A percentile compares a stretch with the other conserved stretches of the same genome.
Evolutionary conservation across 2,113 vertebrate genomes (phyloP).

Genomic region (Progne subis): DNA sequence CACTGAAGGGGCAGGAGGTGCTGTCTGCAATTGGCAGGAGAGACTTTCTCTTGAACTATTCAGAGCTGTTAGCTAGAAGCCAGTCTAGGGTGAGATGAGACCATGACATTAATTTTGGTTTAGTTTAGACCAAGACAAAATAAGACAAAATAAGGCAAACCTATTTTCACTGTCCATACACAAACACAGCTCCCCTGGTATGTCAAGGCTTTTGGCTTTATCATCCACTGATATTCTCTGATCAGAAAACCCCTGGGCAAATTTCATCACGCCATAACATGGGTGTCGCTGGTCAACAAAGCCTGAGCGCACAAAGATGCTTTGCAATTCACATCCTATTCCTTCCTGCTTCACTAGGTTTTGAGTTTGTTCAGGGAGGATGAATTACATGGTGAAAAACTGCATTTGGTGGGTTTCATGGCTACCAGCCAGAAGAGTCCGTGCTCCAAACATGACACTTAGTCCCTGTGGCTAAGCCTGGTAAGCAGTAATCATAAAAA

Average conservation of each 20-base stretch:
- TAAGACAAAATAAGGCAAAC: not conserved
- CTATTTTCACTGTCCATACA: not conserved
- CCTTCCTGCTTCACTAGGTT: not conserved
- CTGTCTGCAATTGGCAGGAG: not conserved
- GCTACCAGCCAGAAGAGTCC: not conserved
- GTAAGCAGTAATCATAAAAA: not conserved
- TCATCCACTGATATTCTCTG: not conserved
- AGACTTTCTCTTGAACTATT: not conserved
- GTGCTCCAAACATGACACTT: not conserved
- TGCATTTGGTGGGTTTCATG: not conserved
- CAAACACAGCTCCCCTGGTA: not conserved
- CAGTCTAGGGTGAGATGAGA: not conserved
- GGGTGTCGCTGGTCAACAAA: rapidly evolving
- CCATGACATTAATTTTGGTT: not conserved
- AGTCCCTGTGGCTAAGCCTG: not conserved
- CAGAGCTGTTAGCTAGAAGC: not conserved
- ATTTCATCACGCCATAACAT: not conserved
- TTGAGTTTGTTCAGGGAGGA: not conserved
- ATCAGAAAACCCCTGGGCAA: not conserved
- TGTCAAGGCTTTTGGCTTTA: not conserved
- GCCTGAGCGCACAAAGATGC: not conserved
- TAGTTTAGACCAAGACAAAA: not conserved
- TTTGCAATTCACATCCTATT: not conserved
- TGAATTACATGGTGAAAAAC: not conserved
- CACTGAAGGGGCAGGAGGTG: not conserved